Base-by-base conservation (phyloP, 1,140 invertebrate species). In the Rhizoglyphus robini region DNA sequence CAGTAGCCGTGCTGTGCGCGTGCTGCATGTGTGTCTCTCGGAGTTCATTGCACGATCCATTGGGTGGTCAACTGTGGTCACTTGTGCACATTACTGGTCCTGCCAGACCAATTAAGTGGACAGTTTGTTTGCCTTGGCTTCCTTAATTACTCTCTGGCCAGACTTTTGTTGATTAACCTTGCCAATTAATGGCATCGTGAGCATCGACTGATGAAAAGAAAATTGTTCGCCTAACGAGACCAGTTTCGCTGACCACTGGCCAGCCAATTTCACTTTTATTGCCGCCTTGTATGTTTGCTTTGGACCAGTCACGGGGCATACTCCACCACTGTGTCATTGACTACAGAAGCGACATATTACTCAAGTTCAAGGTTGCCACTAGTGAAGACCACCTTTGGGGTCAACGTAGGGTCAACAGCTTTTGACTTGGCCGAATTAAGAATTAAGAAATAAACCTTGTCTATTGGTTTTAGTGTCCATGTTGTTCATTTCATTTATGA, bases 1-100 rank as follows among this genome's bases (percentile, higher is more conserved):
- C 51, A 54, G 51, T 54, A 54, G 51, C 20, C 8, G 8, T 27
- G 5, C 5, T 11, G 15, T 54, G 51, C 51, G 51, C 51, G 51
- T 54, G 51, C 20, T 54, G 51, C 51, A 54, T 23, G 51, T 54
- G 51, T 54, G 51, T 23, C 51, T 32, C 23, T 54, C 51, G 15
- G 23, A 54, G 51, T 54, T 54, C 51, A 54, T 27, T 54, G 8
- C 51, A 54, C 51, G 51, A 54, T 8, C n/a, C 36, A 41, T 41
- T 41, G 36, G 18, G 15, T 54, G 51, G 51, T 54, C 51, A 54
- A 32, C 5, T 54, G 8, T 23, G 51, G 8, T 54, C 51, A 54
- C 15, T 54, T 20, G 51, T 32, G 51, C 23, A 23, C 51, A 8
- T 8, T 54, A 54, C 20, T 20, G 36, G 18, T 8, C 8, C 18